Percentiles rank a stretch among this genome's conserved stretches.
phyloP scores from a whole-genome alignment of 1,140 invertebrate species.

The Harlomillsia oculata region DNA sequence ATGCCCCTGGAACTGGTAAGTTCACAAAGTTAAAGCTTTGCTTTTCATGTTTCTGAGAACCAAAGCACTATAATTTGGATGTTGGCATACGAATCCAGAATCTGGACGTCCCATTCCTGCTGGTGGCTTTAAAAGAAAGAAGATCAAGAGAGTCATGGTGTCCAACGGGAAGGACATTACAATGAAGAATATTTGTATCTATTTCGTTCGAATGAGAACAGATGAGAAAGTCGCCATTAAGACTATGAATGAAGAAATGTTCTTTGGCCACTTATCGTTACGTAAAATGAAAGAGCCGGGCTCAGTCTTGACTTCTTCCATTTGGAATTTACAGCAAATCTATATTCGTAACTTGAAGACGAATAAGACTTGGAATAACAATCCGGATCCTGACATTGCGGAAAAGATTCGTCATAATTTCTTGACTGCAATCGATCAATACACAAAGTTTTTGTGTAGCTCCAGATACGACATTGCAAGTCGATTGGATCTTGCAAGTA shows the following conservation, averaged over 20 bases:
- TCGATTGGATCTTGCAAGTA: constrained; percentile 25
- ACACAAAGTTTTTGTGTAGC: constrained; percentile 26
- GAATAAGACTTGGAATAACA: constrained; percentile 18
- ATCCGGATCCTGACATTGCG: constrained; percentile 27
- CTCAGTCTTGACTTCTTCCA: constrained; percentile 15
- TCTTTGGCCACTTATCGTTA: constrained; percentile 23
- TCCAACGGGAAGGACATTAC: constrained; percentile 43
- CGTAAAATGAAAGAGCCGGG: constrained; percentile 23
- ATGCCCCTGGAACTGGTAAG: constrained; percentile 43
- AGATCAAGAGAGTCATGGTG: constrained; percentile 44
- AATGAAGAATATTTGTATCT: constrained; percentile 46
- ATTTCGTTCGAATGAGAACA: constrained; percentile 46
- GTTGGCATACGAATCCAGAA: too few relatives aligned
- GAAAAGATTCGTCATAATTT: constrained; percentile 25
- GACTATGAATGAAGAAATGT: constrained; percentile 41
- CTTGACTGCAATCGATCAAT: constrained; percentile 26
- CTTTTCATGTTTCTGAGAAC: too few relatives aligned
- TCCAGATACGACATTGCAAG: constrained; percentile 30
- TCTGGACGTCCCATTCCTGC: constrained; percentile 45
- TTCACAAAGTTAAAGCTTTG: not conserved
- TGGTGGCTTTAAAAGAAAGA: constrained; percentile 37
- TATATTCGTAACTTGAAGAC: constrained; percentile 17
- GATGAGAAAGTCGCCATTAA: constrained; percentile 45
- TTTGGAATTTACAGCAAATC: constrained; percentile 8
- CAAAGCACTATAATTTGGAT: too few relatives aligned